Base-by-base conservation (phyloP, 2,797 vertebrate species). In the Anolis apletophallus region DNA sequence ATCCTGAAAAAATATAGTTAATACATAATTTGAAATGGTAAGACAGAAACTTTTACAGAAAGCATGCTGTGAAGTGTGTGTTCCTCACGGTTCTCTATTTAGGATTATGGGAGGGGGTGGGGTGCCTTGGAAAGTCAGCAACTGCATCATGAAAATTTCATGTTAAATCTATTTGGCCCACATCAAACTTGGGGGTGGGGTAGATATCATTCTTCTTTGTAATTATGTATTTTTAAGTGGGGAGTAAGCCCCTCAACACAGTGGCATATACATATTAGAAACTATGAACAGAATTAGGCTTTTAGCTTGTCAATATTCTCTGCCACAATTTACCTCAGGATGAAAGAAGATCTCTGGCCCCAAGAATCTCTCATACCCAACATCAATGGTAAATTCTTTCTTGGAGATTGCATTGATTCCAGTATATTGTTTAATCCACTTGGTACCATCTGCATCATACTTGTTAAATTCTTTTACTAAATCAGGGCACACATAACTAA, bases 261-360 rank as follows among this genome's bases (percentile, higher is more conserved):
- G 0, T 46, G 13, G 29, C 6, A 83, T 9, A 67, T 69, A 73
- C n/a, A 52, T 19, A 7, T 14, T 3, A 80, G 3, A 12, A 36
- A 29, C 50, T 80, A 0, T 3, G 23, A 26, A 75, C 3, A 83
- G 7, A 26, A 88, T 46, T 17, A 17, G 50, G 36, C 12, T 46
- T 80, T 83, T 0, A 34, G 0, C 0, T 29, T 32, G 26, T 68
- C 32, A 32, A 8, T 11, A 68, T 54, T 84, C 85, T 54, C 88
- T 23, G 87, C 80, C 90, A 0, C 61, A 79, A 32, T 85, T 94
- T 88, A 98, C 98, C 97, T 99, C 99, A 16, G 99, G 99, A 93
- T 99, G 99, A 95, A 99, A 99, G 96, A 99, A 99, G 92, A 99
- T 99, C 96, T 99, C 99, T 0, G 99, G 99, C 9, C 99, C 99